Evolutionary conservation across 2,888 invertebrate species (phyloP).

Genomic region (Phaonia tiefii): DNA sequence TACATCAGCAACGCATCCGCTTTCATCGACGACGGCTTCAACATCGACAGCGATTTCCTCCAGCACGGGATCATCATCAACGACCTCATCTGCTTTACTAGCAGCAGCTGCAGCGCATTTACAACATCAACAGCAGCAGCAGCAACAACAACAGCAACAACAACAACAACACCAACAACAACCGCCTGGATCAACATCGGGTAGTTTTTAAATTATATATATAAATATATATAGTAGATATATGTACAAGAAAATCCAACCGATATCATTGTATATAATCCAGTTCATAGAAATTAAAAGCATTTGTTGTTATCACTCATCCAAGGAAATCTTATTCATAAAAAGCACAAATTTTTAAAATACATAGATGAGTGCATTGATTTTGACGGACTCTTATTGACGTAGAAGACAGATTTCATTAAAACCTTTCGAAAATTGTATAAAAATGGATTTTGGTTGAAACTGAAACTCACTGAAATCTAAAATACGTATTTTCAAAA

Average conservation of each 20-base stretch:
- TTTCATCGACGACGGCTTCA: conserved; percentile 58
- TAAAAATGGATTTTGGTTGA: too few relatives aligned
- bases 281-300: conserved; percentile 1
- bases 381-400: too few relatives aligned
- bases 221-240: neutral
- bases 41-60: conserved; percentile 37
- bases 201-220: conserved; percentile 48
- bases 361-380: too few relatives aligned
- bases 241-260: too few relatives aligned
- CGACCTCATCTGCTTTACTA: conserved; percentile 46
- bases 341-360: conserved; percentile 11
- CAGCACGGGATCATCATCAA: conserved; percentile 36
- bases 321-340: neutral
- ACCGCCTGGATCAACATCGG: conserved; percentile 48
- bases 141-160: conserved; percentile 45
- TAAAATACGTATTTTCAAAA: too few relatives aligned
- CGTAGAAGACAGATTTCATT: too few relatives aligned
- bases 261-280: conserved; percentile 9
- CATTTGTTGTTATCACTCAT: conserved; percentile 24
- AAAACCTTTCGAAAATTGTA: too few relatives aligned
- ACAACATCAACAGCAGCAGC: conserved; percentile 44
- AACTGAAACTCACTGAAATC: too few relatives aligned
- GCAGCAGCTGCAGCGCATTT: conserved; percentile 52
- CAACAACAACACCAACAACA: too few relatives aligned
- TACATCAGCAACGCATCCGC: conserved; percentile 49